Evolutionary conservation across 2,113 vertebrate genomes (phyloP), one percentile per base, ranked within the genome.

Genomic region (Hemichromis elongatus): DNA sequence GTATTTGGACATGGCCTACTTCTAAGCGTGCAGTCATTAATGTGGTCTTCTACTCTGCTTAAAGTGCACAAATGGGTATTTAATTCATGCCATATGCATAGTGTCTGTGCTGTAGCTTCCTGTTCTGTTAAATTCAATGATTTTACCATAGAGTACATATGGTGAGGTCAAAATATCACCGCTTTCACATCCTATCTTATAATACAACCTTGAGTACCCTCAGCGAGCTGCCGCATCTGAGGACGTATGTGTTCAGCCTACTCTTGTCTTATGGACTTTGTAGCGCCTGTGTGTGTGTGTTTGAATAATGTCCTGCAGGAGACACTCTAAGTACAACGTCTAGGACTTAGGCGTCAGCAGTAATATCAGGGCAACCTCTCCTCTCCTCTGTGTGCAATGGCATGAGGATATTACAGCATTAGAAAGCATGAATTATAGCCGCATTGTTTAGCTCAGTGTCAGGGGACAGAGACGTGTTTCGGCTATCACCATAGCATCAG

Each of bases 271-370:
- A 35, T 83, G 92, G 88, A 91, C 89, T 85, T 86, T 91, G 82
- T 70, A 86, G 86, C 53, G 78, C 81, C 80, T 79, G 86, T 89
- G 88, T 94, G 93, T 94, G 93, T 91, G 93, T 91, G 90, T 84
- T 92, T 93, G 95, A 96, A 92, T 96, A 94, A 95, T 95, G 93
- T 93, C 89, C 92, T 91, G 86, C 87, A 92, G 90, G 93, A 95
- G 95, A 95, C 92, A 92, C 88, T 92, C 86, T 96, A 93, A 94
- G 95, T 95, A 93, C 93, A 93, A 89, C 30, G 90, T 92, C 94
- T 93, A 90, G 90, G 93, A 92, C 90, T 92, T 87, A 86, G 94
- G 95, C 93, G 92, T 95, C 95, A 92, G 95, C 94, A 94, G 89
- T 96, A 95, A 95, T 93, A 90, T 89, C 81, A 83, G 92, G 90